Evolutionary conservation across 2,797 vertebrate genomes (phyloP), one percentile per base, ranked within the genome.

Genomic region (Rhinoraja longicauda): DNA sequence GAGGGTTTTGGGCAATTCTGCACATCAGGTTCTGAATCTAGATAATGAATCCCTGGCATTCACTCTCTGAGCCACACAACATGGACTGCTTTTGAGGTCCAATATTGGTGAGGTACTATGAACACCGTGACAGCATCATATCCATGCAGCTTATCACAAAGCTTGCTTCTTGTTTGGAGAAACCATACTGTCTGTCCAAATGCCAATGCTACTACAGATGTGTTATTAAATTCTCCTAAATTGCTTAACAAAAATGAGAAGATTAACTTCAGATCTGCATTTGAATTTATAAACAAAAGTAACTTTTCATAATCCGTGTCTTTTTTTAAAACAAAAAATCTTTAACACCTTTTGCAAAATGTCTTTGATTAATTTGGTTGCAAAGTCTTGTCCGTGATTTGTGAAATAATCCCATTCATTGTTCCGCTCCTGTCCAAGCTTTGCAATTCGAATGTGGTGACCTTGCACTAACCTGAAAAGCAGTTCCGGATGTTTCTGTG

Each of bases 81-180:
- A 19, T 45, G 90, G 90, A 92, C 90, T 75, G 90, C 90, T 92
- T 92, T 92, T 92, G 70, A 75, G 90, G 90, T 70, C n/a, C 39
- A 19, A 9, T 92, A 39, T 73, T 75, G 72, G 24, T 19, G 39
- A 88, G 70, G 39, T 26, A 72, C 53, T 32, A 4, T 29, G 67
- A 73, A 1, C 21, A 19, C 45, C 45, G 1, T 5, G 24, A 15
- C 21, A 39, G 32, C 21, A 21, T 3, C 32, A 73, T 13, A 7
- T 36, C 1, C 32, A 5, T 39, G 24, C 12, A 45, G 67, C 0
- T 88, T 17, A n/a, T 29, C 32, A 88, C 62, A 88, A 88, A 9
- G 15, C 84, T 64, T 53, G 70, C 39, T 45, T 53, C 6, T 57
- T 6, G 13, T 53, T 75, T 29, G 70, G 70, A 75, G 67, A 73